Evolutionary conservation across 2,113 vertebrate genomes (phyloP), one percentile per base, ranked within the genome.

Genomic region (Ceyx margarethae): DNA sequence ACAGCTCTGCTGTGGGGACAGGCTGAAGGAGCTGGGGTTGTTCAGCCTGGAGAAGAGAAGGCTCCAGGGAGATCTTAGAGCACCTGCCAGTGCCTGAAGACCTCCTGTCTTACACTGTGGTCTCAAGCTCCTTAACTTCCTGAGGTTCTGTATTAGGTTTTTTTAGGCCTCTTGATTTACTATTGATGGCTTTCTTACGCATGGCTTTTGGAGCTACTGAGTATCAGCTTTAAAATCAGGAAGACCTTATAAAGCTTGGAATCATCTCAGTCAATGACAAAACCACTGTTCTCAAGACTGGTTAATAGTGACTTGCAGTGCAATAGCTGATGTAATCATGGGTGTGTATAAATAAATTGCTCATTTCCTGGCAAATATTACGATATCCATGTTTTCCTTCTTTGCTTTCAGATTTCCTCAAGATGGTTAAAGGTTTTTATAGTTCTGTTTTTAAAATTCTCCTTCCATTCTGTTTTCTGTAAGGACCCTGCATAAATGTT

Each of bases 291-390:
- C 65, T 76, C 33, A 53, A 75, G 89, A 71, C 60, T 76, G 16
- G 5, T 61, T 72, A 53, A 64, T 6, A 80, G 76, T n/a, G 53
- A 67, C 56, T 72, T 67, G 48, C 50, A 96, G 56, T 0, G 28
- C 77, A 89, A n/a, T 25, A 60, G 31, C 80, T 97, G 89, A 94
- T 82, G 74, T 95, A 85, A 95, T 46, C 35, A 61, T 91, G 94
- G 62, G 94, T 94, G 90, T 80, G 86, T 72, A 50, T 82, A 94
- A 96, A 95, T 54, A 93, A 87, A 91, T 50, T 18, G 22, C 89
- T 93, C 2, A 0, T 90, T 96, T 80, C 66, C 91, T 95, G 92
- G 84, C 60, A 64, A 65, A 51, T 74, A 91, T 62, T 92, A 37
- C 75, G 25, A 91, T 87, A 95, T 61, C 60, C 56, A 42, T 61